phyloP scores from a whole-genome alignment of 1,140 invertebrate genomes.

The Oedothorax gibbosus region DNA sequence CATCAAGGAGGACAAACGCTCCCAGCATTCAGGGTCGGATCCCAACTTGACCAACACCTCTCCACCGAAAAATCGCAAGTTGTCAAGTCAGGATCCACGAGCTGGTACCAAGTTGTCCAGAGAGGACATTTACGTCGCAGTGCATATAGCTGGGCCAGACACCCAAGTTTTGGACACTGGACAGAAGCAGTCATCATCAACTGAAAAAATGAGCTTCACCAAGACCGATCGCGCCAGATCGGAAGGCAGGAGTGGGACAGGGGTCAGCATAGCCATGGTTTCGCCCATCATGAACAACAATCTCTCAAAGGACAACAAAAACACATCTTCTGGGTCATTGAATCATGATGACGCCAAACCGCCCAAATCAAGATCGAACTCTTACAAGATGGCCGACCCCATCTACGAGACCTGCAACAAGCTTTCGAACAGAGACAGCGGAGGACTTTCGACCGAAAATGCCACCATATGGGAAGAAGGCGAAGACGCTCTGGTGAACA shows the following conservation, averaged over 20 bases:
- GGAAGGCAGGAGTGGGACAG: constrained; percentile 45
- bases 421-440: constrained; percentile 30
- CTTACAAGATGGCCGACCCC: constrained; percentile 33
- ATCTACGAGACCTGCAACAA: constrained; percentile 58
- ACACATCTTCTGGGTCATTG: constrained; percentile 37
- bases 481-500: constrained; percentile 82
- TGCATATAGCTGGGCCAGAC: constrained; percentile 54
- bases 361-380: constrained; percentile 32
- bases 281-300: constrained; percentile 76
- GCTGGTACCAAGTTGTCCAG: constrained; percentile 49
- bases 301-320: constrained; percentile 49
- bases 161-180: constrained; percentile 49
- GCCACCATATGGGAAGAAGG: constrained; percentile 74
- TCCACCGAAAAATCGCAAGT: constrained; percentile 32
- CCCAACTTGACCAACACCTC: constrained; percentile 20
- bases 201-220: constrained; percentile 38
- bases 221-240: constrained; percentile 49
- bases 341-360: constrained; percentile 11
- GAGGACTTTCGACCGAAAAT: constrained; percentile 38
- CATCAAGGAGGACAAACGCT: constrained; percentile 56
- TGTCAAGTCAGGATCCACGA: constrained; percentile 20
- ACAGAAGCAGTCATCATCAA: constrained; percentile 15
- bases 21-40: constrained; percentile 18
- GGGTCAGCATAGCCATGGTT: constrained; percentile 75
- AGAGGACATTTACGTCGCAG: constrained; percentile 57